phyloP scores from a whole-genome alignment of 1,140 invertebrate genomes.

The Drosophila prosaltans region DNA sequence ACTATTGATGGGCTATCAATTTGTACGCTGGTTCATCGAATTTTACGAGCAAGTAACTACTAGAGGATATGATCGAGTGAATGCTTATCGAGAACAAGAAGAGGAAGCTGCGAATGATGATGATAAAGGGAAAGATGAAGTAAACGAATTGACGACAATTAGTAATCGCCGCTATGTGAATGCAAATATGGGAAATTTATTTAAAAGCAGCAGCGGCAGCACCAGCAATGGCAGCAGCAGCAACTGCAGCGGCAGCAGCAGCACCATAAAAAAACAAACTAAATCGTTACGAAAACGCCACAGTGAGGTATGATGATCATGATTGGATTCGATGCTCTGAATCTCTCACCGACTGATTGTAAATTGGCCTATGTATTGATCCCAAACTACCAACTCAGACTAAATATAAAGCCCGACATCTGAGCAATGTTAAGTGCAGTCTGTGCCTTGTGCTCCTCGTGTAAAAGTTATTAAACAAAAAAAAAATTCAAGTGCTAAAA shows the following conservation, averaged over 20 bases:
- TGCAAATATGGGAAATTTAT: slow-evolving; percentile 67
- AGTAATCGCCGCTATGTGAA: slow-evolving; percentile 40
- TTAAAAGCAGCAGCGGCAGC: slow-evolving; percentile 33
- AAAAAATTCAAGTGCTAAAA: slow-evolving; percentile 8
- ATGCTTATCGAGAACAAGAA: background rate
- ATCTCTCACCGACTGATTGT: slow-evolving; percentile 21
- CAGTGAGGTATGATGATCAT: slow-evolving; percentile 74
- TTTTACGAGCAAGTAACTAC: slow-evolving; percentile 39
- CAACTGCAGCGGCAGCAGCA: slow-evolving; percentile 30
- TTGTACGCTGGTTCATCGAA: slow-evolving; percentile 69
- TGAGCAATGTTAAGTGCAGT: slow-evolving; percentile 50
- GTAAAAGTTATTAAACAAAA: slow-evolving; percentile 24
- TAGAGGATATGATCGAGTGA: slow-evolving; percentile 21
- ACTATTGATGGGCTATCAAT: slow-evolving; percentile 65
- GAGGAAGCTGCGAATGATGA: background rate
- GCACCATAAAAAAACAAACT: slow-evolving; percentile 32
- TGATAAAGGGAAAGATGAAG: slow-evolving; percentile 29
- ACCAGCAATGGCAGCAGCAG: slow-evolving; percentile 8
- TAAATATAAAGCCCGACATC: slow-evolving; percentile 53
- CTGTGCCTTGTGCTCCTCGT: slow-evolving; percentile 65
- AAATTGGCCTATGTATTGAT: slow-evolving; percentile 28
- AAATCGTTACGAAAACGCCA: slow-evolving; percentile 65
- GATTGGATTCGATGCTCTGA: slow-evolving; percentile 31
- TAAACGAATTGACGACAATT: slow-evolving; percentile 33
- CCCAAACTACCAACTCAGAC: slow-evolving; percentile 31